Percentiles rank a stretch among this genome's conserved stretches.
These are phyloP conservation scores for Microcebus ravelobensis DNA, from an alignment of 2,113 vertebrate species.

Conservation along the genomic window DNA sequence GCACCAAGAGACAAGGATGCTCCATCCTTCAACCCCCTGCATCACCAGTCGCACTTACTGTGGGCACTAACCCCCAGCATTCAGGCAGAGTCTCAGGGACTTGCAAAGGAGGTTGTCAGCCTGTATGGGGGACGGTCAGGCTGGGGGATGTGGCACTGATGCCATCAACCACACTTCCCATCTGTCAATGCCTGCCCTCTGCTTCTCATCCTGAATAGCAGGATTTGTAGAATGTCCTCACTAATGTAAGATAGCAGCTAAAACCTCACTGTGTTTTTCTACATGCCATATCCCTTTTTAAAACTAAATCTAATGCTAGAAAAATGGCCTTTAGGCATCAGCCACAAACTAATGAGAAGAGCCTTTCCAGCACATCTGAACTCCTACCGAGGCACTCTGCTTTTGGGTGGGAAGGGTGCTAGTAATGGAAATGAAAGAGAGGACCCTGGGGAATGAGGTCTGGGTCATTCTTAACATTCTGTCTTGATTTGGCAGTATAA, in stretches of 20 bases:
- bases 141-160: neutral
- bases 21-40: neutral
- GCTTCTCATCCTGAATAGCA: neutral
- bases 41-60: neutral
- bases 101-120: neutral
- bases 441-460: neutral
- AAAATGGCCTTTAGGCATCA: neutral
- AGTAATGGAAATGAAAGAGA: neutral
- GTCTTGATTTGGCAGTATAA: neutral
- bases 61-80: neutral
- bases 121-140: neutral
- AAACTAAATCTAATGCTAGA: slow-evolving; percentile 23
- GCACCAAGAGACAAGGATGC: neutral
- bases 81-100: neutral
- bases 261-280: neutral
- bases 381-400: neutral
- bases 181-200: neutral
- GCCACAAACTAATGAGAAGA: neutral
- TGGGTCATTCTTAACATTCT: neutral
- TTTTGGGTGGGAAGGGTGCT: neutral
- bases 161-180: neutral
- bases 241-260: neutral
- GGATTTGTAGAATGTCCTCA: neutral
- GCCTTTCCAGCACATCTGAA: neutral
- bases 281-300: neutral